These are phyloP conservation scores for Liopterus haemorrhoidalis DNA, from an alignment of 2,888 invertebrate genomes.

Conservation along the genomic window DNA sequence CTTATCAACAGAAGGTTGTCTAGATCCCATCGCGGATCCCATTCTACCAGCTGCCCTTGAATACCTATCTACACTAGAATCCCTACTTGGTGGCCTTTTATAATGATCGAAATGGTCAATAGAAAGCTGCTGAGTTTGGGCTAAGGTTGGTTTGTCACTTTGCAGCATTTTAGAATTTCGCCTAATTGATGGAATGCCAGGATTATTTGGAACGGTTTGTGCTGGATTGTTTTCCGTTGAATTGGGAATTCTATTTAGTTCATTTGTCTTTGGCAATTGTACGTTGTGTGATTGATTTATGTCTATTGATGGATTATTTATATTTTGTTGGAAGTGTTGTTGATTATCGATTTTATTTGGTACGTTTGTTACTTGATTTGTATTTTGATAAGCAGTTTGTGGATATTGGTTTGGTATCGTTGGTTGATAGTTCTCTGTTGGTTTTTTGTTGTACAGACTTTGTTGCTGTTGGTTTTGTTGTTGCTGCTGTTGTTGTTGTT, in stretches of 20 bases:
- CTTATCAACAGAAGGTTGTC: conserved; percentile 75
- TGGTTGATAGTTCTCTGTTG: conserved; percentile 22
- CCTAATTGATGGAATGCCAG: conserved; percentile 43
- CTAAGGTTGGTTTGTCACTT: conserved; percentile 46
- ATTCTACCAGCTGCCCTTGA: conserved; percentile 62
- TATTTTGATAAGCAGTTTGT: conserved; percentile 19
- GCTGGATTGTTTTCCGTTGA: conserved; percentile 31
- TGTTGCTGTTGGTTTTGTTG: conserved; percentile 35
- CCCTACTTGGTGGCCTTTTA: conserved; percentile 82
- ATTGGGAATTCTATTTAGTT: conserved; percentile 34
- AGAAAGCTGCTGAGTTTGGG: conserved; percentile 57
- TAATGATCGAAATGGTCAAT: conserved; percentile 94
- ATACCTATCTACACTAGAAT: conserved; percentile 75
- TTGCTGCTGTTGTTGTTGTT: conserved; percentile 36
- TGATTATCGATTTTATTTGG: no score
- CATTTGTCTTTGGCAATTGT: no score
- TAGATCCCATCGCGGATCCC: conserved; percentile 54
- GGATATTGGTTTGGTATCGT: conserved; percentile 25
- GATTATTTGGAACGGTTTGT: conserved; percentile 40
- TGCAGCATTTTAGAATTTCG: conserved; percentile 50
- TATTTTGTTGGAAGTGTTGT: no score
- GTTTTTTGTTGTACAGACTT: conserved; percentile 31
- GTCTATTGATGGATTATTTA: no score
- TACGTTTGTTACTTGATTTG: conserved; percentile 19
- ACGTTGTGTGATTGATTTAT: no score